Conservation (phyloP, 2,888 invertebrate species). For the Leptinotarsa tumamoca region DNA sequence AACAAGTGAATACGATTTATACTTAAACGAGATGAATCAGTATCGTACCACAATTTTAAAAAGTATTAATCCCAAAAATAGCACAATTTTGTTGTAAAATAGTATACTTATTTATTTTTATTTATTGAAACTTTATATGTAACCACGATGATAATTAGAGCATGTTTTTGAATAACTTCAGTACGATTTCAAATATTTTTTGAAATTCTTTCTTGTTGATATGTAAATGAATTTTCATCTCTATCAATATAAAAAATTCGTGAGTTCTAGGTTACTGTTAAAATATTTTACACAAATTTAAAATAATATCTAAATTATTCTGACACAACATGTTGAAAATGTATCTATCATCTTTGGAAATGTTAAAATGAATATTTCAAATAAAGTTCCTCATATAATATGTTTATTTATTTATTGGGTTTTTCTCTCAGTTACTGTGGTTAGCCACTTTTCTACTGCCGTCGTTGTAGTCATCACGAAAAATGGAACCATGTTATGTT, state of each 20-base stretch:
- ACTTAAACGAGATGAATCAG: conserved; percentile 38
- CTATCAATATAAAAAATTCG: too few relatives aligned
- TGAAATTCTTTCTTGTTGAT: neutral
- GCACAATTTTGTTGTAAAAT: conserved; percentile 2
- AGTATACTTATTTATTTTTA: neutral
- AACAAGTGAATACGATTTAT: conserved; percentile 84
- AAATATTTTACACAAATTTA: neutral
- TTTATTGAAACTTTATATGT: conserved; percentile 8
- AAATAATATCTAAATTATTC: neutral
- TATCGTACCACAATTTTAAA: conserved; percentile 6
- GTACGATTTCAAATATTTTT: neutral
- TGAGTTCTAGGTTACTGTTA: neutral
- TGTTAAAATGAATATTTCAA: neutral
- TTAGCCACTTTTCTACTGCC: too few relatives aligned
- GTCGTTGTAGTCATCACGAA: too few relatives aligned
- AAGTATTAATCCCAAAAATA: neutral
- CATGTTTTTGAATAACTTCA: neutral
- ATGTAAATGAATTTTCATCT: too few relatives aligned
- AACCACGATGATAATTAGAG: neutral
- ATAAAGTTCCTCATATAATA: neutral
- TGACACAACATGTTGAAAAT: neutral
- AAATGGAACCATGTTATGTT: too few relatives aligned
- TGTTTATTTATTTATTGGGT: too few relatives aligned
- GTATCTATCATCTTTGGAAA: neutral
- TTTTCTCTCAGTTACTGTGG: too few relatives aligned